Evolutionary conservation across 2,797 vertebrate species (phyloP), one percentile per base, ranked within the genome.

Genomic region (Todus mexicanus): DNA sequence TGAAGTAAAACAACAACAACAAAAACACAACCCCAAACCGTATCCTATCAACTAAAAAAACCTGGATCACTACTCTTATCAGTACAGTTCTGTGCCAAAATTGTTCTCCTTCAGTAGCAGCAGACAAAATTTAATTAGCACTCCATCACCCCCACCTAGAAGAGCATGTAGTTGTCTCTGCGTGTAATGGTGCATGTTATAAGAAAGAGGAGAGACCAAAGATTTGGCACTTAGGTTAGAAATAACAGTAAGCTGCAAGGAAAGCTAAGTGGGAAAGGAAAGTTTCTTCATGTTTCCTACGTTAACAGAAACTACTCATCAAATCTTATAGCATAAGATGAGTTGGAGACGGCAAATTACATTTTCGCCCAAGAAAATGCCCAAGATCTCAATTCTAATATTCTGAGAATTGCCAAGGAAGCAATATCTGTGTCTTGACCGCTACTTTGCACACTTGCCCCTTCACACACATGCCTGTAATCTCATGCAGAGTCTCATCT

Each of bases 351-450:
- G 65, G 71, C 66, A 87, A 83, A 89, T 15, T 91, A 56, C 35
- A 17, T 61, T 70, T 69, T 94, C 35, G 89, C 74, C 38, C 43
- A 75, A 87, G 47, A 87, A 74, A 43, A 42, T 75, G n/a, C 31
- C 35, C 37, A 10, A 51, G 29, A 81, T 54, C 23, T 80, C 37
- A 79, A 71, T 73, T 61, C 57, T 48, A 18, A 75, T 57, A 57
- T 76, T 72, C 40, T 31, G 37, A 73, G 53, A 87, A 63, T 9
- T 70, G 40, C 15, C 73, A 82, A 68, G 48, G n/a, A 63, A 61
- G 25, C 40, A 40, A 22, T 2, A 6, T 31, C 43, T 59, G 18
- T 11, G 29, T 35, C 70, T 82, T 47, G 71, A 91, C 11, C 1
- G 0, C 42, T 29, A 50, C 11, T 31, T 20, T 10, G 3, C 60